These are phyloP conservation scores for Kryphioiulus occultus DNA, from an alignment of 2,888 invertebrate species.

Conservation along the genomic window DNA sequence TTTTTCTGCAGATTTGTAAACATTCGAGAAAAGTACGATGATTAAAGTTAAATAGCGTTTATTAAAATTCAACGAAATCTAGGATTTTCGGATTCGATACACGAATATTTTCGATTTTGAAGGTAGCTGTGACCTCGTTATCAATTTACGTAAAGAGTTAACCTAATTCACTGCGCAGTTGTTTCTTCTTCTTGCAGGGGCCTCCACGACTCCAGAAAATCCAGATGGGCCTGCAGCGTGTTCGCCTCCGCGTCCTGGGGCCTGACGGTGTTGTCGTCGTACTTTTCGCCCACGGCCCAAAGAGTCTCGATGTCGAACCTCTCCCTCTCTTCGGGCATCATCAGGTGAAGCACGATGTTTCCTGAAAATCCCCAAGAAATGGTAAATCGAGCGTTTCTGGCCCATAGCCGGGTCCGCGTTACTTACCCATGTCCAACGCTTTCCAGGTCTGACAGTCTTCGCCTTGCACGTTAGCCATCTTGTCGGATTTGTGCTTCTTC, in stretches of 20 bases:
- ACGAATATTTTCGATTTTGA: too few relatives aligned
- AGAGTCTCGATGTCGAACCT: conserved; percentile 87
- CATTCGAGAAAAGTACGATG: too few relatives aligned
- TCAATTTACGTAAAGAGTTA: too few relatives aligned
- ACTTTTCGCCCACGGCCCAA: conserved; percentile 86
- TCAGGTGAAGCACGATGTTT: conserved; percentile 90
- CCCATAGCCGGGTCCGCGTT: not conserved
- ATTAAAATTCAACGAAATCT: too few relatives aligned
- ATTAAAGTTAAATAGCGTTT: too few relatives aligned
- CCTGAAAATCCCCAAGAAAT: conserved; percentile 66
- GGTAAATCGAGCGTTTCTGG: not conserved
- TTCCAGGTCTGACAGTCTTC: not conserved
- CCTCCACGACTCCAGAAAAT: not conserved
- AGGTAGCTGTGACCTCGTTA: too few relatives aligned
- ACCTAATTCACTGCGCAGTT: conserved; percentile 60
- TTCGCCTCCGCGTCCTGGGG: not conserved
- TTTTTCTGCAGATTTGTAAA: too few relatives aligned
- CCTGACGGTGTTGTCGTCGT: conserved; percentile 67
- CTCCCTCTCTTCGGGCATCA: conserved; percentile 73
- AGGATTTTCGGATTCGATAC: too few relatives aligned
- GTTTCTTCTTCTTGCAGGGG: not conserved
- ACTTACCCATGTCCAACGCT: conserved; percentile 45
- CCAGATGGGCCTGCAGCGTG: not conserved
- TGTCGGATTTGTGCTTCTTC: not conserved
- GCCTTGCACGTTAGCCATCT: not conserved